phyloP scores from a whole-genome alignment of 2,113 vertebrate species.

The Mustela lutreola region DNA sequence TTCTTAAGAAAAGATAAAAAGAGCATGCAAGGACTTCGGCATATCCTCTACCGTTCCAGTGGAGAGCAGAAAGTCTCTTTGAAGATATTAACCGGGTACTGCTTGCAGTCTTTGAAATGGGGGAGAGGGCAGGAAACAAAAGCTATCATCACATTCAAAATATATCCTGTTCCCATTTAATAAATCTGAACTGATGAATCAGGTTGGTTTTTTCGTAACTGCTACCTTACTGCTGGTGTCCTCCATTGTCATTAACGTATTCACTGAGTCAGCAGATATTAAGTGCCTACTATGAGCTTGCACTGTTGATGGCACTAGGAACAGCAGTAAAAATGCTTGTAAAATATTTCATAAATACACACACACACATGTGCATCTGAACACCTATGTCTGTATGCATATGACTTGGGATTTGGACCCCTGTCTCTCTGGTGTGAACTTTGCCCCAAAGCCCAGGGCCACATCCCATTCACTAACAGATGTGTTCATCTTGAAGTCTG shows the following conservation, averaged over 20 bases:
- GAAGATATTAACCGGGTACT: neutral
- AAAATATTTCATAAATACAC: neutral
- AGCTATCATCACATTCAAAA: neutral
- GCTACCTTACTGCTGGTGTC: neutral
- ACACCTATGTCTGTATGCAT: neutral
- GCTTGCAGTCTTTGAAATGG: neutral
- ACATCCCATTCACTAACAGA: neutral
- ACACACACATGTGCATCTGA: neutral
- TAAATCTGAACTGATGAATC: slow-evolving; percentile 30
- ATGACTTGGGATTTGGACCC: neutral
- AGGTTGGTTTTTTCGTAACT: slow-evolving; percentile 19
- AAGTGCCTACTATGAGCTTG: neutral
- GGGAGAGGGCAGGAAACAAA: neutral
- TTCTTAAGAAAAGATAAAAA: slow-evolving; percentile 38
- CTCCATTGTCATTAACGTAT: neutral
- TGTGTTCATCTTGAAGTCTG: neutral
- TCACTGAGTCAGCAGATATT: neutral
- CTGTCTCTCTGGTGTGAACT: neutral
- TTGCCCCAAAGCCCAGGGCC: neutral
- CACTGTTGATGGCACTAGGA: neutral
- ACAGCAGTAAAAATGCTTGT: neutral
- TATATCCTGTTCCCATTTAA: slow-evolving; percentile 2
- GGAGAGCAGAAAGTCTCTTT: slow-evolving; percentile 59
- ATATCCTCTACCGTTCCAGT: fast-evolving
- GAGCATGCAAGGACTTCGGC: neutral